These are phyloP conservation scores for Zaprionus africanus DNA, from an alignment of 1,140 invertebrate genomes.

Conservation along the genomic window DNA sequence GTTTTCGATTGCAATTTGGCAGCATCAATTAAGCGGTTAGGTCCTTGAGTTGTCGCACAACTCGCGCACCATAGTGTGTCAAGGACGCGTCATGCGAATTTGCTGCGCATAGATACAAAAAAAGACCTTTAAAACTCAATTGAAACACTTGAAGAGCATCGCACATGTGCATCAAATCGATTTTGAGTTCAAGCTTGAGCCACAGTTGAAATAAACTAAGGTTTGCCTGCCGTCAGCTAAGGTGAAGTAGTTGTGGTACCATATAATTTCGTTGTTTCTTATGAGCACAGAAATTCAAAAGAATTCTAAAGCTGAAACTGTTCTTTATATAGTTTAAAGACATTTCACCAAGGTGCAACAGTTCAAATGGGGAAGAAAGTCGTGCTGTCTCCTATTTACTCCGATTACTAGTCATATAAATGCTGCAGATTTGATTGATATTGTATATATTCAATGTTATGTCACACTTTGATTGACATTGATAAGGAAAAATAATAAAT, in stretches of 20 bases:
- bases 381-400: too few relatives aligned
- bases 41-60: conserved; percentile 19
- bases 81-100: conserved; percentile 4
- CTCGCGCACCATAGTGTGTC: neutral
- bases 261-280: neutral
- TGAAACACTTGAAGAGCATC: neutral
- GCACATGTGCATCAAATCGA: neutral
- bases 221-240: neutral
- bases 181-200: neutral
- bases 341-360: too few relatives aligned
- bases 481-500: too few relatives aligned
- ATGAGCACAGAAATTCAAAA: too few relatives aligned
- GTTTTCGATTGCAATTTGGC: neutral
- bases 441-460: too few relatives aligned
- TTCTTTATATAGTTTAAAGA: too few relatives aligned
- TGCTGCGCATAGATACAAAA: neutral
- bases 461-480: too few relatives aligned
- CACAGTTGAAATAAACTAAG: neutral
- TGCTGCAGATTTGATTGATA: too few relatives aligned
- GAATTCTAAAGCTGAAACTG: neutral
- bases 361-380: too few relatives aligned
- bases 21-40: conserved; percentile 19
- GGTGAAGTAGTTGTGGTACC: neutral
- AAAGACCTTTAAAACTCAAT: conserved; percentile 1
- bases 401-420: too few relatives aligned